Evolutionary conservation across 2,888 invertebrate species (phyloP), one percentile per base, ranked within the genome.

Genomic region (Heterodera filipjevi): DNA sequence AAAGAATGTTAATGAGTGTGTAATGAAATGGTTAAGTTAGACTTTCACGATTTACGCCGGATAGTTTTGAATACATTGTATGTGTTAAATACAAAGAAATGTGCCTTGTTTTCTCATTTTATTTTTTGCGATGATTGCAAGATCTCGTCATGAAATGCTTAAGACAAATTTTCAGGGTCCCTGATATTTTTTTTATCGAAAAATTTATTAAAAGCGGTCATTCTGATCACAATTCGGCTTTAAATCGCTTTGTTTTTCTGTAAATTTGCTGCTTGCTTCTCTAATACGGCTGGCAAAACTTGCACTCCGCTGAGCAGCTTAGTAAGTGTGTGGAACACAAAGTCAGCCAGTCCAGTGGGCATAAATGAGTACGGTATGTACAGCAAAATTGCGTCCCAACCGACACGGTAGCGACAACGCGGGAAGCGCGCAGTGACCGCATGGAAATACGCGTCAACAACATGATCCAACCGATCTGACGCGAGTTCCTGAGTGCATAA

Each of bases 381-480:
- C 70, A 85, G 82, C 49, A 86, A 81, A 59, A 84, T 81, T 8
- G 87, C 82, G 73, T 85, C 86, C 82, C 83, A 85, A 27, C 87
- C 87, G 77, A 85, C 86, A 35, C 83, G 84, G 76, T 87, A 87
- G 49, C 84, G 81, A 10, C 79, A 79, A 39, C 85, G 77, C 46
- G 87, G 86, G 76, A 78, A 86, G 30, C 79, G 81, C 14, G 86
- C 86, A 16, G 85, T 86, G 27, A 87, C 75, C 14, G 87, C 87
- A 66, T 87, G 87, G 78, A 82, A 87, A 79, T 87, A 87, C 79
- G 82, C 84, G 77, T 87, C 85, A 44, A 86, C 85, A 16, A 87
- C 87, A 64, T 82, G 84, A 78, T 84, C 79, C 74, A 84, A 81
- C 64, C 84, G 83, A 39, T 81, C 78, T 14, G 86, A 84, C n/a